A percentile compares a stretch with the other conserved stretches of the same genome.
These are phyloP conservation scores for Ridgeia piscesae DNA, from an alignment of 1,140 invertebrate species.

Conservation along the genomic window DNA sequence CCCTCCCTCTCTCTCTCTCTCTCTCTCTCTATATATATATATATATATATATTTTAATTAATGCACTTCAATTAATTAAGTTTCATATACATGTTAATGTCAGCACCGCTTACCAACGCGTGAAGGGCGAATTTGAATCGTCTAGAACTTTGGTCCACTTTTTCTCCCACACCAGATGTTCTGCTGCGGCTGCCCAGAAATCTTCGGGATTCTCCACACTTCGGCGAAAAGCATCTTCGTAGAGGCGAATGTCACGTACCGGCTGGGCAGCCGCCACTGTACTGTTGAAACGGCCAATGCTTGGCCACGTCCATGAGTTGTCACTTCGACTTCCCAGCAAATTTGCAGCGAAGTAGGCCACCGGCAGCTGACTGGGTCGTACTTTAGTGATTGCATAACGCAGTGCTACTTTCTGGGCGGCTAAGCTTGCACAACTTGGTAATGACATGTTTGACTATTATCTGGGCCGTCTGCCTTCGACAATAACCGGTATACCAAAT, in stretches of 20 bases:
- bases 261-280: not conserved
- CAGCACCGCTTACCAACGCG: conserved; percentile 73
- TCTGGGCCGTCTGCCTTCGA: not conserved
- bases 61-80: too few relatives aligned
- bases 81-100: too few relatives aligned
- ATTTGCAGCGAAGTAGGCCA: not conserved
- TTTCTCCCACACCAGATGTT: conserved; percentile 74
- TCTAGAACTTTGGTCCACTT: conserved; percentile 83
- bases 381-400: not conserved
- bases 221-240: conserved; percentile 13
- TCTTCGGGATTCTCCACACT: conserved; percentile 69
- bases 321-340: not conserved
- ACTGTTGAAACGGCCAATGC: not conserved
- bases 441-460: not conserved
- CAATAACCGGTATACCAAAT: not conserved
- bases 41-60: too few relatives aligned
- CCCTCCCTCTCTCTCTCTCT: too few relatives aligned
- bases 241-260: conserved; percentile 10
- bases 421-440: not conserved
- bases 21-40: too few relatives aligned
- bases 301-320: not conserved
- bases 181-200: conserved; percentile 82
- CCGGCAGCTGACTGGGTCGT: not conserved
- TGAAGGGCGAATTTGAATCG: conserved; percentile 78
- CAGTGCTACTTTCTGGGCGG: not conserved